phyloP scores from a whole-genome alignment of 2,113 vertebrate genomes.

The Scytalopus superciliaris region DNA sequence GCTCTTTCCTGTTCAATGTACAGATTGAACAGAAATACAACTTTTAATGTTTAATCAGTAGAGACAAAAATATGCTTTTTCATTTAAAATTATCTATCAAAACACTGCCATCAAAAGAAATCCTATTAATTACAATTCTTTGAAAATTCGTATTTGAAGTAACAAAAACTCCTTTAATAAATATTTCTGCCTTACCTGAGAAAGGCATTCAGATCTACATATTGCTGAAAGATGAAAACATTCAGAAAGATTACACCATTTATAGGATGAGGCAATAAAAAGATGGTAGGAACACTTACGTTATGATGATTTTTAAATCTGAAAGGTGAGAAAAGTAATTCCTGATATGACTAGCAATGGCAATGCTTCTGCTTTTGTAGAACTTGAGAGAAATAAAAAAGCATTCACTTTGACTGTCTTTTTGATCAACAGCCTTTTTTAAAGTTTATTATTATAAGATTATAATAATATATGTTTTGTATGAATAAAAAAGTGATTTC shows the following conservation, averaged over 20 bases:
- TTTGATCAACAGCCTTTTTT: not conserved
- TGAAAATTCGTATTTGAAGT: not conserved
- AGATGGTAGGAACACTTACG: not conserved
- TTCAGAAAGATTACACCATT: not conserved
- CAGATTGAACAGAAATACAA: not conserved
- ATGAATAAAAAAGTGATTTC: not conserved
- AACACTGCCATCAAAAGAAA: not conserved
- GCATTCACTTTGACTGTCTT: not conserved
- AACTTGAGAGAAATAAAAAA: not conserved
- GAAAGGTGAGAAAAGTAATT: not conserved
- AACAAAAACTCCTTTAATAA: not conserved
- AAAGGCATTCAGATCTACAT: not conserved
- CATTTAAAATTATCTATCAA: not conserved
- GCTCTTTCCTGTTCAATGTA: not conserved
- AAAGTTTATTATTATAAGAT: not conserved
- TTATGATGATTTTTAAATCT: not conserved
- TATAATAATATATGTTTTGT: not conserved
- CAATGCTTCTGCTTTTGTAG: not conserved
- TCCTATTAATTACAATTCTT: not conserved
- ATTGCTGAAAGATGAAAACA: not conserved
- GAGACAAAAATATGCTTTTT: not conserved
- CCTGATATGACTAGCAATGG: not conserved
- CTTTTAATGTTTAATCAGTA: not conserved
- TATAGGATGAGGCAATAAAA: not conserved
- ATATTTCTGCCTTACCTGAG: not conserved